Percentiles rank a stretch among this genome's conserved stretches.
Conservation (phyloP, 2,797 vertebrate genomes). For the Sebastes aleutianus region DNA sequence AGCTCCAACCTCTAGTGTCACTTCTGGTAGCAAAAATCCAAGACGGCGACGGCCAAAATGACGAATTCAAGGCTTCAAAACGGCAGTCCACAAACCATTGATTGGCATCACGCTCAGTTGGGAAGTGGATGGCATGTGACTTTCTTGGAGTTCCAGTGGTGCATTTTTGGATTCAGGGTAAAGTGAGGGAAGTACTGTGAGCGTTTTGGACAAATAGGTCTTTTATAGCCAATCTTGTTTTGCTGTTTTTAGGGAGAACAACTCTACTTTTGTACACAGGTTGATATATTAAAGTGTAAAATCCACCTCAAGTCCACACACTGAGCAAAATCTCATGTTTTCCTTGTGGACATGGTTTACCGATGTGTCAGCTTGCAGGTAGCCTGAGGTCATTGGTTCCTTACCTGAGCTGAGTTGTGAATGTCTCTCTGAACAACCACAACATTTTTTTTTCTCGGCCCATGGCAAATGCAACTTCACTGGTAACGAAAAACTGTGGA, state of each 20-base stretch:
- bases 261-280: background rate
- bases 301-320: background rate
- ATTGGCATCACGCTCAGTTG: too few species aligned
- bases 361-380: constrained; percentile 13
- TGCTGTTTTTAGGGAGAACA: background rate
- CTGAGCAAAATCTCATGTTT: background rate
- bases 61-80: too few species aligned
- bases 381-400: constrained; percentile 40
- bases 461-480: constrained; percentile 24
- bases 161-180: background rate
- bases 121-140: background rate
- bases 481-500: background rate
- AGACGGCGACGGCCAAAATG: too few species aligned
- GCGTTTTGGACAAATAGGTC: background rate
- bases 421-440: constrained; percentile 10
- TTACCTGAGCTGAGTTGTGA: constrained; percentile 22
- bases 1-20: fast-evolving
- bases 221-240: background rate
- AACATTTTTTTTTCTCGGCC: constrained; percentile 1
- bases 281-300: background rate
- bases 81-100: too few species aligned
- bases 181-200: background rate
- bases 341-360: constrained; percentile 2
- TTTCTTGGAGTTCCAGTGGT: background rate
- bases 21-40: too few species aligned